These are phyloP conservation scores for Microplitis demolitor DNA, from an alignment of 1,140 invertebrate species.

Conservation along the genomic window DNA sequence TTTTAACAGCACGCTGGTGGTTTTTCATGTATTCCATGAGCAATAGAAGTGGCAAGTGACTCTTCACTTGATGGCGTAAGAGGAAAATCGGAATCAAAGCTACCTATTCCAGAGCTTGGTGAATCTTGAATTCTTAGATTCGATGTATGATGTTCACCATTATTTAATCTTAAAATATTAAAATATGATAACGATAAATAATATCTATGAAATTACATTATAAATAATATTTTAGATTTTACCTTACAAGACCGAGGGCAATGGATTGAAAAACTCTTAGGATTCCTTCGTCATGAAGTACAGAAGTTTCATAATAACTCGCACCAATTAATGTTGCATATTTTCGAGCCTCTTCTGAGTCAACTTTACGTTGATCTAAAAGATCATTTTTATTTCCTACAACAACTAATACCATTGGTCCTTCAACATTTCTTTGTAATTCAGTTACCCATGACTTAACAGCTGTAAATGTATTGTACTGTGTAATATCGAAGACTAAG, in stretches of 20 bases:
- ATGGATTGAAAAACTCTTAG: conserved; percentile 71
- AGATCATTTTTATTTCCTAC: conserved; percentile 87
- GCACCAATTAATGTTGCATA: conserved; percentile 86
- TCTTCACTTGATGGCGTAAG: conserved; percentile 46
- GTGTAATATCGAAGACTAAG: conserved; percentile 85
- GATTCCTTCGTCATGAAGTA: conserved; percentile 75
- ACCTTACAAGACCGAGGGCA: conserved; percentile 65
- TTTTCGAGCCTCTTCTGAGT: conserved; percentile 70
- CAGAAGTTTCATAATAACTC: conserved; percentile 82
- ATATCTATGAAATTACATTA: background rate
- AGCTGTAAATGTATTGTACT: conserved; percentile 71
- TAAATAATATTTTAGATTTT: conserved; percentile 39
- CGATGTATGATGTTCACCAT: conserved; percentile 30
- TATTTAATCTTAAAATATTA: conserved; percentile 15
- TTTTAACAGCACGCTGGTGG: conserved; percentile 64
- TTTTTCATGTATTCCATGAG: conserved; percentile 65
- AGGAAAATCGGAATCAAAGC: conserved; percentile 33
- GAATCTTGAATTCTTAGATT: conserved; percentile 63
- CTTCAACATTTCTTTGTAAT: conserved; percentile 75
- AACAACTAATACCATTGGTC: conserved; percentile 76
- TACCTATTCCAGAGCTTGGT: conserved; percentile 48
- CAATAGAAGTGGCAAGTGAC: conserved; percentile 58
- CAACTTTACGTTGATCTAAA: conserved; percentile 67
- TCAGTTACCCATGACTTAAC: conserved; percentile 84
- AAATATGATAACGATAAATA: background rate